Percentiles rank a stretch among this genome's conserved stretches.
phyloP scores from a whole-genome alignment of 2,797 vertebrate species.

The Oophaga sylvatica region DNA sequence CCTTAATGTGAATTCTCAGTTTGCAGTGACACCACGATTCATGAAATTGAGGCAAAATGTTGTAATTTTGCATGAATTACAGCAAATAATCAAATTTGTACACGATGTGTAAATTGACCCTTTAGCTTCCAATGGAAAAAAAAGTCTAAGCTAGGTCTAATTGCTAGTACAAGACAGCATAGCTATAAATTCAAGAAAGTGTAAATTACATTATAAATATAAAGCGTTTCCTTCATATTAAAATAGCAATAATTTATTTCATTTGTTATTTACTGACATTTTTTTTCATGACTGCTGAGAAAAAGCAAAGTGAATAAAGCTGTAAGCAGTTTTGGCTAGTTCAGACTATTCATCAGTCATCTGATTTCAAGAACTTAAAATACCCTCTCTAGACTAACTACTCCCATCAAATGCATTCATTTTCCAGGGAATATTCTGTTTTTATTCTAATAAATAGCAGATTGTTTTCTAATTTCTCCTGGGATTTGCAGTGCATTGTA shows the following conservation, averaged over 20 bases:
- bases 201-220: not conserved
- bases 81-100: no score
- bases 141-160: not conserved
- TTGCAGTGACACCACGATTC: no score
- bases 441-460: not conserved
- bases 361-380: not conserved
- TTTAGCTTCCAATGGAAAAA: not conserved
- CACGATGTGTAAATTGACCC: no score
- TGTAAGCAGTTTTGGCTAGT: not conserved
- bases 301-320: not conserved
- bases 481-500: not conserved
- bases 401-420: not conserved
- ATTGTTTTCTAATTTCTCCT: constrained; percentile 8
- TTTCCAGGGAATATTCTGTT: not conserved
- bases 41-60: no score
- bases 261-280: not conserved
- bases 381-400: not conserved
- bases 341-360: not conserved
- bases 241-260: not conserved
- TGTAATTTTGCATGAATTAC: no score
- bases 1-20: no score
- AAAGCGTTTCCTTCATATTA: not conserved
- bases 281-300: not conserved
- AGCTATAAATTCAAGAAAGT: not conserved
- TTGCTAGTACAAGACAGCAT: not conserved